Evolutionary conservation across 2,888 invertebrate genomes (phyloP), one percentile per base, ranked within the genome.

Genomic region (Drosophila nigricruria): DNA sequence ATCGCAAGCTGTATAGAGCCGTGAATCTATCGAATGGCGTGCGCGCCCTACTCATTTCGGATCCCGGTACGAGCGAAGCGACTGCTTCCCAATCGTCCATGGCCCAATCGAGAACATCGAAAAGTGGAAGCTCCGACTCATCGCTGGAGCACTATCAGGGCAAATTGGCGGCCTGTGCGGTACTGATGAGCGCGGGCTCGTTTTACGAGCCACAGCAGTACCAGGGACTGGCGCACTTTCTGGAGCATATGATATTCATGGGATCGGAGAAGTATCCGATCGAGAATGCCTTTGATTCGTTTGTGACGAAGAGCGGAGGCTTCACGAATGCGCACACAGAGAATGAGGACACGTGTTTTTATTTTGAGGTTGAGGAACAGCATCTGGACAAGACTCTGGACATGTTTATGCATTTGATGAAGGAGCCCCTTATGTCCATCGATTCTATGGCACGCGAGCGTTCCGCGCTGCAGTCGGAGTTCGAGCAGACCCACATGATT

Each of bases 231-330:
- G 96, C 97, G 1, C 97, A 97, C 92, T 97, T 97, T 92, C 94
- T 97, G 4, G 97, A 97, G 88, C 97, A 97, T 91, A 97, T 98
- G 98, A 92, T 98, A 23, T 98, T 98, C 90, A 98, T 98, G 98
- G 98, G 98, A 27, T 97, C 97, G 81, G 94, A 96, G 90, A 98
- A 97, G 90, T 98, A 96, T 92, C 97, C 97, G 96, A 9, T 94
- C 89, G 98, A 98, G 93, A 97, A 97, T 92, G 96, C 96, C 73
- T 97, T 97, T 88, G 97, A 97, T 92, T 93, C 96, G 0, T 97
- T 96, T 82, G 95, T 97, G 14, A 95, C 95, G 93, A 96, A 96
- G 94, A 95, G 96, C 91, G 97, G 98, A 1, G 98, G 98, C 5
- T 95, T 95, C 4, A 96, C 96, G 90, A 98, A 98, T 92, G 98